Percentiles rank a stretch among this genome's conserved stretches.
Conservation (phyloP, 2,113 vertebrate genomes). For the Xiphophorus couchianus region DNA sequence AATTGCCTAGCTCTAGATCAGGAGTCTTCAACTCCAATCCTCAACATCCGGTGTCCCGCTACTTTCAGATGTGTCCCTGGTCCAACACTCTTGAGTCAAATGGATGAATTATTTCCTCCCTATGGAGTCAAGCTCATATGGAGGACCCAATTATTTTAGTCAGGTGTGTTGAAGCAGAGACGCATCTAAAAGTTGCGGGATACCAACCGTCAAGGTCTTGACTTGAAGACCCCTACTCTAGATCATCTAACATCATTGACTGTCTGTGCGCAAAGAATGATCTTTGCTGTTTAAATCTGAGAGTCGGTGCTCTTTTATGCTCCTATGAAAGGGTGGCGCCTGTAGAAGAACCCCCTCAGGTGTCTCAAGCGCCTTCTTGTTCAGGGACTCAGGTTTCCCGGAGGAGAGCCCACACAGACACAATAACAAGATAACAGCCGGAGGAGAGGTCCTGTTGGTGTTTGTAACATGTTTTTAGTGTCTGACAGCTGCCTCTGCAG, state of each 20-base stretch:
- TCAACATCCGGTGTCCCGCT: too few relatives aligned
- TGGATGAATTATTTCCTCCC: too few relatives aligned
- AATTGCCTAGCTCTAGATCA: conserved; percentile 15
- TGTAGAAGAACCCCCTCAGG: conserved; percentile 44
- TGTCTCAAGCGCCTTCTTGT: conserved; percentile 45
- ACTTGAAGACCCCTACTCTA: neutral
- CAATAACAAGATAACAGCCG: conserved; percentile 75
- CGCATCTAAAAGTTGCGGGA: too few relatives aligned
- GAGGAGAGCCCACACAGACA: conserved; percentile 43
- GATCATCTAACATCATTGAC: conserved; percentile 9
- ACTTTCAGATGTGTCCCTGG: too few relatives aligned
- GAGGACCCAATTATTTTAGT: too few relatives aligned
- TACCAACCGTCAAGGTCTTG: too few relatives aligned
- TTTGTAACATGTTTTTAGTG: conserved; percentile 69
- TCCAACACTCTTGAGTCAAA: too few relatives aligned
- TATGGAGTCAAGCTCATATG: too few relatives aligned
- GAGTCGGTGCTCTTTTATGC: conserved; percentile 55
- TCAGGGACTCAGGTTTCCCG: conserved; percentile 40
- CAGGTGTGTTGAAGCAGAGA: too few relatives aligned
- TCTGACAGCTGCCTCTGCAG: conserved; percentile 16
- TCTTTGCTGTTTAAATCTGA: conserved; percentile 44
- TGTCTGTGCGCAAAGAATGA: conserved; percentile 16
- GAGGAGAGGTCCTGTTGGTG: conserved; percentile 53
- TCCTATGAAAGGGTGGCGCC: conserved; percentile 43
- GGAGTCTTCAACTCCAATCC: too few relatives aligned